A percentile compares a stretch with the other conserved stretches of the same genome.
phyloP scores from a whole-genome alignment of 2,888 invertebrate genomes.

The Tridacna crocea region DNA sequence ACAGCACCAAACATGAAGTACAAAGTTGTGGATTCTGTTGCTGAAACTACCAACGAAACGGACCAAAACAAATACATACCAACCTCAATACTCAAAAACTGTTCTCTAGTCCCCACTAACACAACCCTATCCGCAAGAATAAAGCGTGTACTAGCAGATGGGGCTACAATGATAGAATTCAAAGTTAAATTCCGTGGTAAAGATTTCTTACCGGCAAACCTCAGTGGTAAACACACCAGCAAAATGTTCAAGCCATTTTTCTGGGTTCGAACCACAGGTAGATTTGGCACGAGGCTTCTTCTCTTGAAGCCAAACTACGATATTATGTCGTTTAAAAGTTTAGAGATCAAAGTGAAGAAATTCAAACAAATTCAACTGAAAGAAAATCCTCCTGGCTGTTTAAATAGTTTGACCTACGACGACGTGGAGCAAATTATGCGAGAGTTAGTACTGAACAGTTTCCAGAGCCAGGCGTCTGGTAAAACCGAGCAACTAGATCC shows the following conservation, averaged over 20 bases:
- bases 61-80: neutral
- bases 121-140: neutral
- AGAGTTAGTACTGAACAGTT: constrained; percentile 70
- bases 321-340: constrained; percentile 69
- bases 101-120: constrained; percentile 4
- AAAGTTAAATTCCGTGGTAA: constrained; percentile 5
- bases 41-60: too few species aligned
- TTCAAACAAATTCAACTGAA: constrained; percentile 64
- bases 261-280: constrained; percentile 71
- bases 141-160: neutral
- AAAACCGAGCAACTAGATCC: constrained; percentile 20
- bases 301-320: constrained; percentile 77
- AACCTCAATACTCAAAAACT: neutral
- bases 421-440: constrained; percentile 52
- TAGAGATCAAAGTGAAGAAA: constrained; percentile 71
- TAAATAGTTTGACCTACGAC: constrained; percentile 46
- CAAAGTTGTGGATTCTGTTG: too few species aligned
- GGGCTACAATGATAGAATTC: constrained; percentile 6
- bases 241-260: constrained; percentile 52
- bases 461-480: constrained; percentile 41
- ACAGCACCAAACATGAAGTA: too few species aligned
- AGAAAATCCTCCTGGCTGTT: constrained; percentile 72
- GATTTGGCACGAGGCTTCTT: constrained; percentile 75
- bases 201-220: neutral
- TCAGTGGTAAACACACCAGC: constrained; percentile 21